Percentiles rank a stretch among this genome's conserved stretches.
Conservation (phyloP, 2,113 vertebrate genomes). For the Grammomys dolichurus region DNA sequence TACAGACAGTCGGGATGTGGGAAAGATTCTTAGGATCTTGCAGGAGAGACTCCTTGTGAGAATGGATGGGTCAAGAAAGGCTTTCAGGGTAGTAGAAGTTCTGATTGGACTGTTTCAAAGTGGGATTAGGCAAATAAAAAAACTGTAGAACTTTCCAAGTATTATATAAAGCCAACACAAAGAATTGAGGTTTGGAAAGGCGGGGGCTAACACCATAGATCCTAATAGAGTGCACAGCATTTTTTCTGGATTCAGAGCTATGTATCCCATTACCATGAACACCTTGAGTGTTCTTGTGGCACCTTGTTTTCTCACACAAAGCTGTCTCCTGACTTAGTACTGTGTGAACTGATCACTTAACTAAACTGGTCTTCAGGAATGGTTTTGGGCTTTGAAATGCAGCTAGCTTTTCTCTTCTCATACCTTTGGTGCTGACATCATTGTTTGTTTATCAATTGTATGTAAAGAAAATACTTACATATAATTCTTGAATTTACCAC, state of each 20-base stretch:
- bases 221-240: not conserved
- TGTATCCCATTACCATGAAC: not conserved
- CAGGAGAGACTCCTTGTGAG: not conserved
- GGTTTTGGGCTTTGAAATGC: not conserved
- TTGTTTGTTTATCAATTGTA: not conserved
- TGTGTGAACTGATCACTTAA: not conserved
- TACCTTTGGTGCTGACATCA: not conserved
- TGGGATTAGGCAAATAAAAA: constrained; percentile 4
- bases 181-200: not conserved
- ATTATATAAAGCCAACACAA: not conserved
- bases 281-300: not conserved
- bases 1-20: not conserved
- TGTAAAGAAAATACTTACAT: not conserved
- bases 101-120: not conserved
- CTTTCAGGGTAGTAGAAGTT: not conserved
- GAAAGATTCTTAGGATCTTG: not conserved
- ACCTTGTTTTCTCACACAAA: not conserved
- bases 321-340: not conserved
- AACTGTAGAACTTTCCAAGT: not conserved
- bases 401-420: not conserved
- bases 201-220: not conserved
- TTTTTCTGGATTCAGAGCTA: not conserved
- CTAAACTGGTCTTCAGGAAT: not conserved
- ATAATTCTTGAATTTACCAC: not conserved
- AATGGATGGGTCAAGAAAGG: not conserved